Percentiles rank a stretch among this genome's conserved stretches.
These are phyloP conservation scores for Corythoichthys intestinalis DNA, from an alignment of 2,113 vertebrate genomes.

Conservation along the genomic window DNA sequence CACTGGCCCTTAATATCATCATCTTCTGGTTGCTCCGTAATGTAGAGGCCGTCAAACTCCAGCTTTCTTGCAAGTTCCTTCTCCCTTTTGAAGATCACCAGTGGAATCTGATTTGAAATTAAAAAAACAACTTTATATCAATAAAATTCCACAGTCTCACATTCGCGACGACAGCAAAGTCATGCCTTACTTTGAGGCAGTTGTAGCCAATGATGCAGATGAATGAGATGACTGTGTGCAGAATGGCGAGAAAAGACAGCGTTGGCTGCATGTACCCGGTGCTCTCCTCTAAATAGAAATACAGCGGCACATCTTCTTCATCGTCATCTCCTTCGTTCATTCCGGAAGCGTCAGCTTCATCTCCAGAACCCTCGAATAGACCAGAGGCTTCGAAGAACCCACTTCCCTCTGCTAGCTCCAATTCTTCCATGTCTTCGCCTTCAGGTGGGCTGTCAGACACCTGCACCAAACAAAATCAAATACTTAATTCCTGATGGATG, in stretches of 20 bases:
- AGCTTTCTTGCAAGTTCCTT: conserved; percentile 91
- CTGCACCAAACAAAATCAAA: conserved; percentile 49
- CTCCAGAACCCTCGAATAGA: conserved; percentile 67
- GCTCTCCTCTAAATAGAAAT: conserved; percentile 91
- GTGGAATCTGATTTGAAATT: conserved; percentile 74
- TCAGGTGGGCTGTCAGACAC: conserved; percentile 82
- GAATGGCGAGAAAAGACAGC: conserved; percentile 74
- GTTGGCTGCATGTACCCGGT: conserved; percentile 94
- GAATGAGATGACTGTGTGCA: conserved; percentile 88
- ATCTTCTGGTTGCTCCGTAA: conserved; percentile 88
- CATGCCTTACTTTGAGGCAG: conserved; percentile 81
- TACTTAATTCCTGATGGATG: not conserved
- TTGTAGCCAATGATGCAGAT: conserved; percentile 96
- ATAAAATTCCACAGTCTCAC: not conserved
- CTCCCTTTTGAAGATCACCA: conserved; percentile 91
- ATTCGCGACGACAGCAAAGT: not conserved
- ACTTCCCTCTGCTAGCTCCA: conserved; percentile 63
- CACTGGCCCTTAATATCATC: conserved; percentile 93
- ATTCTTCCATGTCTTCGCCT: conserved; percentile 65
- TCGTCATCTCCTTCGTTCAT: conserved; percentile 71
- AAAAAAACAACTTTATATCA: not conserved
- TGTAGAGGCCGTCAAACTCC: conserved; percentile 89
- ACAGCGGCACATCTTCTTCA: conserved; percentile 80
- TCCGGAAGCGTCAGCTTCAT: conserved; percentile 75
- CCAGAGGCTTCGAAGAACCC: conserved; percentile 69